A percentile compares a stretch with the other conserved stretches of the same genome.
Conservation (phyloP, 1,140 invertebrate genomes). For the Eciton burchellii region DNA sequence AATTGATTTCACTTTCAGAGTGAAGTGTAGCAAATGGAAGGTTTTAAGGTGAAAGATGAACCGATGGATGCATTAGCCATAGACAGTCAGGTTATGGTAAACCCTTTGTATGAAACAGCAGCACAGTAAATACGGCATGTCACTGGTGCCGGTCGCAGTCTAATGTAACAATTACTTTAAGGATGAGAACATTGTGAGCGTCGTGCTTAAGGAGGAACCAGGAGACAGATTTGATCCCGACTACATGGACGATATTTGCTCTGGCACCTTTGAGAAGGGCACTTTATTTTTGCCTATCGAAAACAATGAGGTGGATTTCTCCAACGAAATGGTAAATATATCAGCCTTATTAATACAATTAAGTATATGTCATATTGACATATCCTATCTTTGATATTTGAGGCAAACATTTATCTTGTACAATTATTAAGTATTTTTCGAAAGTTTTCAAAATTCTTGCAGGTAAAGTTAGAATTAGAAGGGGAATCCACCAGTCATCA, state of each 20-base stretch:
- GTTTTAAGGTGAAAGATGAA: conserved; percentile 75
- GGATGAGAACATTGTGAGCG: conserved; percentile 83
- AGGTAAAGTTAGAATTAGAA: conserved; percentile 84
- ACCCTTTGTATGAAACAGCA: conserved; percentile 75
- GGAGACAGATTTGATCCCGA: conserved; percentile 79
- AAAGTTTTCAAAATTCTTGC: conserved; percentile 42
- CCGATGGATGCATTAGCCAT: conserved; percentile 75
- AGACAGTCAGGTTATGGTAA: conserved; percentile 80
- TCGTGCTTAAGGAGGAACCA: conserved; percentile 82
- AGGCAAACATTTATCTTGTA: neutral
- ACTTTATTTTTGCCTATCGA: conserved; percentile 81
- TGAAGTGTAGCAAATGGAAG: conserved; percentile 73
- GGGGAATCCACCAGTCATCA: conserved; percentile 79
- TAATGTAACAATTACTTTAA: conserved; percentile 78
- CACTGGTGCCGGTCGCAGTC: conserved; percentile 60
- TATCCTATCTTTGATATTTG: neutral
- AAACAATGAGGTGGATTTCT: conserved; percentile 82
- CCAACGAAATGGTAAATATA: conserved; percentile 82
- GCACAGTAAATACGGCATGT: conserved; percentile 57
- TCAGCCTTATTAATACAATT: too few species aligned
- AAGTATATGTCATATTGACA: too few species aligned
- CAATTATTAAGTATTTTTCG: neutral
- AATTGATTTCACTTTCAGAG: conserved; percentile 71
- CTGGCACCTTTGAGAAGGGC: conserved; percentile 83
- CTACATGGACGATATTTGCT: conserved; percentile 84